These are phyloP conservation scores for Stenichneumon culpator DNA, from an alignment of 2,888 invertebrate genomes.

Conservation along the genomic window DNA sequence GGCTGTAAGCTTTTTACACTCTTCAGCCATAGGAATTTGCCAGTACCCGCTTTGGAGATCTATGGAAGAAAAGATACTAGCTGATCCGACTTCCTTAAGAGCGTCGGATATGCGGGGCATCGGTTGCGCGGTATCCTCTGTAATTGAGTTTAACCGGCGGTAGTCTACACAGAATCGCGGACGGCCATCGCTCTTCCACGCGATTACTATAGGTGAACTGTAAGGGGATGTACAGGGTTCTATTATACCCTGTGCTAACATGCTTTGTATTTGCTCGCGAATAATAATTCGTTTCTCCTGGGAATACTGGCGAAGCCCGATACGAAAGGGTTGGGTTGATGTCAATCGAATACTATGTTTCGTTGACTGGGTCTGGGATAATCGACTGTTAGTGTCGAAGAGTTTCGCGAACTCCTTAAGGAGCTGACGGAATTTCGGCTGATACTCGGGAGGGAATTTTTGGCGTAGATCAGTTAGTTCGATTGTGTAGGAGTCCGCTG, in stretches of 20 bases:
- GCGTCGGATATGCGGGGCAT: conserved; percentile 58
- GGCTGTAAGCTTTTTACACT: conserved; percentile 68
- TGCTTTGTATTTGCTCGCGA: not conserved
- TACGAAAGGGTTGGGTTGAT: not conserved
- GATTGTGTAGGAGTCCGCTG: not conserved
- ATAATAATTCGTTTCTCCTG: not conserved
- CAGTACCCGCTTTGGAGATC: conserved; percentile 78
- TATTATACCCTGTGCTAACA: not conserved
- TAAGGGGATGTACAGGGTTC: not conserved
- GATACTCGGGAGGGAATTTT: not conserved
- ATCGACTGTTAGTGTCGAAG: not conserved
- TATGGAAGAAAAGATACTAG: conserved; percentile 74
- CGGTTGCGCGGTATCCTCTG: conserved; percentile 2
- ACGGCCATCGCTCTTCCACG: conserved; percentile 16
- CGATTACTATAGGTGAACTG: conserved; percentile 1
- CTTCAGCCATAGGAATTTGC: conserved; percentile 74
- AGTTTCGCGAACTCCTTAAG: no score
- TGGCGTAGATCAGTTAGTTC: not conserved
- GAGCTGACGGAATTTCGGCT: no score
- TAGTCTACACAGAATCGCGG: not conserved
- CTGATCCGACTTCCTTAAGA: conserved; percentile 71
- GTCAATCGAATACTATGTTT: not conserved
- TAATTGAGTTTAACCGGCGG: not conserved
- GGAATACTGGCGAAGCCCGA: not conserved
- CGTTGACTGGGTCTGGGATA: not conserved